Conservation (phyloP, 2,113 vertebrate genomes). For the Cyanoliseus patagonus region DNA sequence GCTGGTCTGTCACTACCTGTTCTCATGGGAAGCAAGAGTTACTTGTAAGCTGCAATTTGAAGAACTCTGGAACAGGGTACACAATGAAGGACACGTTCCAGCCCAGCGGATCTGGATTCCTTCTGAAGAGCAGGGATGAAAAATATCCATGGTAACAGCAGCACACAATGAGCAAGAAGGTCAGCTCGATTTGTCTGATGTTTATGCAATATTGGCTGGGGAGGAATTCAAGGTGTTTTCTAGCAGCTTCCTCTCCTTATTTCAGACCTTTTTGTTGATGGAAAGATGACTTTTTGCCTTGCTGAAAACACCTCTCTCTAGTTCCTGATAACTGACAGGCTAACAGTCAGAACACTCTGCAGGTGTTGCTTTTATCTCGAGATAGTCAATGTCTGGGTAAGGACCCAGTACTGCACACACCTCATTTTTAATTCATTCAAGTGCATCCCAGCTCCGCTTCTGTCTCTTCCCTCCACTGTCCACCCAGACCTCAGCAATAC, state of each 20-base stretch:
- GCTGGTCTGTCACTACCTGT: background rate
- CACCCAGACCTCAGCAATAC: background rate
- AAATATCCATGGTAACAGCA: background rate
- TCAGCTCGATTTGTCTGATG: background rate
- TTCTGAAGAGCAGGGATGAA: background rate
- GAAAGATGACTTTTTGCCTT: background rate
- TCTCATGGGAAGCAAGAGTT: background rate
- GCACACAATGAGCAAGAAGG: background rate
- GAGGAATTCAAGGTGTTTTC: background rate
- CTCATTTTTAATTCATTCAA: background rate
- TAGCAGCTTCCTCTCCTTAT: background rate
- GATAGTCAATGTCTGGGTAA: background rate
- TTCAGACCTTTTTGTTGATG: background rate
- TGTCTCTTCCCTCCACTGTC: background rate
- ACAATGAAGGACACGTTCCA: accelerated
- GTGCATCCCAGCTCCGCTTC: background rate
- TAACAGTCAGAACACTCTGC: background rate
- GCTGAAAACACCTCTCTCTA: background rate
- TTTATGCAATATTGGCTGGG: background rate
- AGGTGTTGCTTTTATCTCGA: background rate
- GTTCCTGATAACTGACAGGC: background rate
- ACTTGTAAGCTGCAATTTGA: background rate
- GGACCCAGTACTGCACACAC: background rate
- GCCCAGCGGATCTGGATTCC: background rate
- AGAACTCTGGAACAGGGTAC: background rate